Evolutionary conservation across 1,140 invertebrate species (phyloP).

Genomic region (Nylanderia fulva): DNA sequence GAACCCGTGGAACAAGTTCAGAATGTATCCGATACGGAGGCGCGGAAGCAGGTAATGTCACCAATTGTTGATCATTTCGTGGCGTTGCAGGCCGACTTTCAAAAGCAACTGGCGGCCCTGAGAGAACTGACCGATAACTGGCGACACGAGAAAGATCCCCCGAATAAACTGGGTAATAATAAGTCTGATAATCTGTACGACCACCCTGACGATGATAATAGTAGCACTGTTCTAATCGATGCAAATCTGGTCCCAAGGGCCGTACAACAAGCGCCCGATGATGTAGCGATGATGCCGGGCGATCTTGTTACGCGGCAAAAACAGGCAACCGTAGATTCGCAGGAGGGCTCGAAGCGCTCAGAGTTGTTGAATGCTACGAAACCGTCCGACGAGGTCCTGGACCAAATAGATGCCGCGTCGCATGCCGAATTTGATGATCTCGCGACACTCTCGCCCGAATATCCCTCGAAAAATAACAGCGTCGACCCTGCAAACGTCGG

Average conservation of each 20-base stretch:
- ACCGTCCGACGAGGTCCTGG: neutral
- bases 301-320: conserved; percentile 50
- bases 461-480: neutral
- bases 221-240: conserved; percentile 71
- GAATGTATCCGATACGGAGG: conserved; percentile 79
- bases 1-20: conserved; percentile 65
- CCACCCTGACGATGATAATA: conserved; percentile 31
- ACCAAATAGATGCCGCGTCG: conserved; percentile 7
- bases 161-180: conserved; percentile 73
- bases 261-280: conserved; percentile 58
- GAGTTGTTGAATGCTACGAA: conserved; percentile 24
- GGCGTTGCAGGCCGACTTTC: conserved; percentile 83
- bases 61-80: conserved; percentile 79
- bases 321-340: conserved; percentile 33
- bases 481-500: neutral
- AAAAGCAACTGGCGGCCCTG: conserved; percentile 79
- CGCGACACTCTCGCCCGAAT: neutral
- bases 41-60: conserved; percentile 84
- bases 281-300: conserved; percentile 51
- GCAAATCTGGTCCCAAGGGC: conserved; percentile 67
- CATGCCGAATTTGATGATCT: neutral
- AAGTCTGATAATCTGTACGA: conserved; percentile 73
- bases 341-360: conserved; percentile 16
- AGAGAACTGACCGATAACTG: conserved; percentile 80
- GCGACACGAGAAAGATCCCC: conserved; percentile 78